Evolutionary conservation across 2,888 invertebrate genomes (phyloP), one percentile per base, ranked within the genome.

Genomic region (Merodon equestris): DNA sequence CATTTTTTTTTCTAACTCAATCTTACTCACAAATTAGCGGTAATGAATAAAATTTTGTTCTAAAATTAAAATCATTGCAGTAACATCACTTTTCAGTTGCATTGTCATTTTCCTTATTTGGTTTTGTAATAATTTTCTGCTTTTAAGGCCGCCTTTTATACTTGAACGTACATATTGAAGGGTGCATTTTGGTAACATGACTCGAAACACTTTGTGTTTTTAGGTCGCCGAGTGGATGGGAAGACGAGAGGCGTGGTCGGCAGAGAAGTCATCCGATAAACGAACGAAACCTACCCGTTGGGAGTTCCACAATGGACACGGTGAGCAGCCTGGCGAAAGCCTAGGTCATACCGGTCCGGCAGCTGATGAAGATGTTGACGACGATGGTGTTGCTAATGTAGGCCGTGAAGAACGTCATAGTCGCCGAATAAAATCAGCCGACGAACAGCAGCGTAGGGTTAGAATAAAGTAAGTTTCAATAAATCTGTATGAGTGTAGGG

Each of bases 161-260:
- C 4, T 51, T 34, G 18, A 40, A 56, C n/a, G n/a, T n/a, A 19
- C 4, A 27, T 12, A 54, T 40, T 12, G 14, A 15, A 14, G 18
- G 10, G 12, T 51, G 27, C 7, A 27, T 4, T 27, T 27, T 27
- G 17, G 9, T 0, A 27, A 34, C 36, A 1, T 44, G 17, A 42
- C 13, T 34, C 10, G 9, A 34, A 7, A 38, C n/a, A 19, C 18
- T 13, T 45, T 47, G 5, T 70, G 40, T 57, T 42, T 66, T 2
- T 68, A 89, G 89, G 89, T 89, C 84, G 93, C 92, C 81, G 94
- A 94, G 87, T 94, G 94, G 94, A 91, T 90, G 86, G 92, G 93
- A 85, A 90, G 93, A 86, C 92, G 94, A 86, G 95, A 96, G 91
- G 96, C 96, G 34, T 96, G 96, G 96, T 95, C 95, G 85, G 95